A percentile compares a stretch with the other conserved stretches of the same genome.
Evolutionary conservation across 2,797 vertebrate species (phyloP).

Genomic region (Parauchenoglanis ngamensis): DNA sequence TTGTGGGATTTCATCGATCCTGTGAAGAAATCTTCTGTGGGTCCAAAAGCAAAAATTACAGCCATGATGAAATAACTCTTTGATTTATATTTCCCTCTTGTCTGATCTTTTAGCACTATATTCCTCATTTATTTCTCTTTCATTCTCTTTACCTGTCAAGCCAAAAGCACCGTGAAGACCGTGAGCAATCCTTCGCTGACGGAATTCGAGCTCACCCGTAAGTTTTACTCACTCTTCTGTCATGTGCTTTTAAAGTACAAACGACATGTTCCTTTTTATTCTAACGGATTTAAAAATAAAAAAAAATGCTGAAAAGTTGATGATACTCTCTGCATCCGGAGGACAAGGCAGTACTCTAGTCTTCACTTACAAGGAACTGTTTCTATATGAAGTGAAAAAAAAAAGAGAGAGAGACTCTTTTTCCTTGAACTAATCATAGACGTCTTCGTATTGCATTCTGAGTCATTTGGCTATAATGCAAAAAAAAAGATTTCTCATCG

Average conservation of each 20-base stretch:
- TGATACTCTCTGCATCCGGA: constrained; percentile 36
- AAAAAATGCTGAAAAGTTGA: constrained; percentile 43
- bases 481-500: not conserved
- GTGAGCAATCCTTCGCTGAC: constrained; percentile 90
- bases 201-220: constrained; percentile 92
- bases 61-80: constrained; percentile 57
- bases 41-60: constrained; percentile 50
- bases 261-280: constrained; percentile 42
- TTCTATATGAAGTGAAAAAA: constrained; percentile 11
- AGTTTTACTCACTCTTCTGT: constrained; percentile 68
- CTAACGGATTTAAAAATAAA: constrained; percentile 40
- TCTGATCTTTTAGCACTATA: constrained; percentile 38
- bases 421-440: constrained; percentile 19
- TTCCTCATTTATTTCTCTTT: constrained; percentile 53
- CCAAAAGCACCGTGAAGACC: constrained; percentile 94
- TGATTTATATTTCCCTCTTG: constrained; percentile 55
- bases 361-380: constrained; percentile 16
- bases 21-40: constrained; percentile 48
- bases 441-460: not conserved
- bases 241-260: constrained; percentile 47
- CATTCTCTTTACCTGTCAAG: constrained; percentile 75
- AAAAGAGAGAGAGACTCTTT: constrained; percentile 18
- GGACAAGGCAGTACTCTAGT: not conserved
- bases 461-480: not conserved
- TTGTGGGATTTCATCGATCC: constrained; percentile 51